Evolutionary conservation across 2,888 invertebrate species (phyloP).

Genomic region (Drosophila seclusa): DNA sequence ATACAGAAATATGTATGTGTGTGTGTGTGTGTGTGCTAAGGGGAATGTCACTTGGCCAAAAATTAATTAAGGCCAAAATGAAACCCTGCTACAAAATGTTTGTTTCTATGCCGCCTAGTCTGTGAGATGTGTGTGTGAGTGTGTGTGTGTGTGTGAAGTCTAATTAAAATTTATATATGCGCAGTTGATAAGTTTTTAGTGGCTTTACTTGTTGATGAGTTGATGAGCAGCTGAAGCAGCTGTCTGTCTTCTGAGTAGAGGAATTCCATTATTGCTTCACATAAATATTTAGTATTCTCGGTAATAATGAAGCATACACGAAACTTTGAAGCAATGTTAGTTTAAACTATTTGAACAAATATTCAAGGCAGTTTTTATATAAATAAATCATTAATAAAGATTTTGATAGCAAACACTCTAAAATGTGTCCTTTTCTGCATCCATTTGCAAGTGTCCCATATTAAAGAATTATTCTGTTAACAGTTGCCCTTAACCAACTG

Average conservation of each 20-base stretch:
- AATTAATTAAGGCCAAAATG: slow-evolving; percentile 76
- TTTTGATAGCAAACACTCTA: rapidly evolving
- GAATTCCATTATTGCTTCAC: slow-evolving; percentile 10
- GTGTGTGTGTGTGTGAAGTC: slow-evolving; percentile 42
- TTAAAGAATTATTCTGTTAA: neutral
- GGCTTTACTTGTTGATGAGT: slow-evolving; percentile 65
- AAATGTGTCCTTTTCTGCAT: neutral
- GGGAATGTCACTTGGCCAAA: slow-evolving; percentile 74
- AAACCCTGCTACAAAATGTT: slow-evolving; percentile 53
- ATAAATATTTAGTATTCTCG: slow-evolving; percentile 20
- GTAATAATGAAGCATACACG: neutral
- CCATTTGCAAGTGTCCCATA: neutral
- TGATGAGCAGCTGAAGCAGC: slow-evolving; percentile 41
- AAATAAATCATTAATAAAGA: neutral
- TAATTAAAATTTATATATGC: slow-evolving; percentile 78
- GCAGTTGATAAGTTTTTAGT: slow-evolving; percentile 76
- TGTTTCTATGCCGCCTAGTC: slow-evolving; percentile 49
- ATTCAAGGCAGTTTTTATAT: rapidly evolving
- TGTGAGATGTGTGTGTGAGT: slow-evolving; percentile 9
- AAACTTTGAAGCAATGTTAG: neutral
- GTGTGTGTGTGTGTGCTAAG: slow-evolving; percentile 11
- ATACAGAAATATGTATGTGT: neutral
- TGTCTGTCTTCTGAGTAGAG: slow-evolving; percentile 20
- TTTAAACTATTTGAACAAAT: neutral
- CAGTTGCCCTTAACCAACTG: neutral